Conservation (phyloP, 2,888 invertebrate species). For the Clepsis dumicolana region DNA sequence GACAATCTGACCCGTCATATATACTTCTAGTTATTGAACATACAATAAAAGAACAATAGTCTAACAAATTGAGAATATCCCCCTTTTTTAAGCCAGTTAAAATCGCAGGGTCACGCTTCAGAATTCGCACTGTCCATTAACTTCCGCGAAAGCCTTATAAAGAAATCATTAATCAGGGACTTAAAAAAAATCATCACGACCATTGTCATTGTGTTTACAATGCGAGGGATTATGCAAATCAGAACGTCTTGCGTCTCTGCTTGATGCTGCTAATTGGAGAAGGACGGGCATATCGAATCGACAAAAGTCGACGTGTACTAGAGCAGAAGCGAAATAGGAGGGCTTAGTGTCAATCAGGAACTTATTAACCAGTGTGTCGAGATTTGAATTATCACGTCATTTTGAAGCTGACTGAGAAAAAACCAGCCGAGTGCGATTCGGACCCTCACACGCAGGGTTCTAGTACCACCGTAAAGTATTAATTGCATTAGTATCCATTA, state of each 20-base stretch:
- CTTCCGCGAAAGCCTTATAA: conserved; percentile 26
- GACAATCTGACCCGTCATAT: too few relatives aligned
- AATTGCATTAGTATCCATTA: too few relatives aligned
- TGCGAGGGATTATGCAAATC: conserved; percentile 10
- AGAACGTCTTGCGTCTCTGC: background rate
- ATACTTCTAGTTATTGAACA: too few relatives aligned
- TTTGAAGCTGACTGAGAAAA: background rate
- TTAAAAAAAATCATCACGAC: conserved; percentile 16
- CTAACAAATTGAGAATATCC: background rate
- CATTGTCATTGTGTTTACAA: conserved; percentile 10
- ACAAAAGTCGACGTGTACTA: background rate
- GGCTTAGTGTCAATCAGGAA: conserved; percentile 4
- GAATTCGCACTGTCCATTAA: background rate
- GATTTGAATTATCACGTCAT: background rate
- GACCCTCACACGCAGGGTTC: too few relatives aligned
- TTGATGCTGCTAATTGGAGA: background rate
- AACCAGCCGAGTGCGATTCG: too few relatives aligned
- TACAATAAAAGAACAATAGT: too few relatives aligned
- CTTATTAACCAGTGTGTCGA: background rate
- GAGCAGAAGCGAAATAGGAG: background rate
- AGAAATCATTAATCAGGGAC: conserved; percentile 4
- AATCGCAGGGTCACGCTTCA: conserved; percentile 12
- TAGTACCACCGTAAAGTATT: too few relatives aligned
- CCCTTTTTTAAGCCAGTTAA: background rate
- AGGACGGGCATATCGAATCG: background rate